Conservation (phyloP, 2,113 vertebrate species). For the Notarius quadriscutis region DNA sequence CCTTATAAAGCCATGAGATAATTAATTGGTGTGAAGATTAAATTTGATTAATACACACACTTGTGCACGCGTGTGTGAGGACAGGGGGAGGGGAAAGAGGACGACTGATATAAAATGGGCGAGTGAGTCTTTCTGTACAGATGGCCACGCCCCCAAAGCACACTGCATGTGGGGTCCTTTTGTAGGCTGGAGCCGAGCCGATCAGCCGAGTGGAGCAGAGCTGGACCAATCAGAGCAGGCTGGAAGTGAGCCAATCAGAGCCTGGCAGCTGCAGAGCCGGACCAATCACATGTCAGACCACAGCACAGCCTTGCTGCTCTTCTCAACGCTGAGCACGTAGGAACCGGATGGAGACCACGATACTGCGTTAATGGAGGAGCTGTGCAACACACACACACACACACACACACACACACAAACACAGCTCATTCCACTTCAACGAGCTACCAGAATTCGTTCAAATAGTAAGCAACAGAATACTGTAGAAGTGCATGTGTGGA, state of each 20-base stretch:
- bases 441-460: too few relatives aligned
- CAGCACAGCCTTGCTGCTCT: conserved; percentile 87
- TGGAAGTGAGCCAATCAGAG: conserved; percentile 64
- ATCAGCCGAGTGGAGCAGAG: not conserved
- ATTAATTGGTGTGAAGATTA: not conserved
- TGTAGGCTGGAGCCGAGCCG: conserved; percentile 58
- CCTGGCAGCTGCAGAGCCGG: conserved; percentile 14
- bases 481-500: too few relatives aligned
- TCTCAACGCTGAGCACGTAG: conserved; percentile 91
- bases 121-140: not conserved
- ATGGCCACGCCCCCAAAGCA: not conserved
- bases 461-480: not conserved
- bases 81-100: not conserved
- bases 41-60: not conserved
- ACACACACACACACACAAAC: conserved; percentile 32
- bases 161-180: conserved; percentile 11
- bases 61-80: not conserved
- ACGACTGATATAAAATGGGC: conserved; percentile 4
- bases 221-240: conserved; percentile 1
- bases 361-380: conserved; percentile 89
- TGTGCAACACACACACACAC: conserved; percentile 60
- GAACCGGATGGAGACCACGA: conserved; percentile 89
- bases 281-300: conserved; percentile 88
- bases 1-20: not conserved
- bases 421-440: not conserved